Base-by-base conservation (phyloP, 37 sponge, comb jelly and placozoan species). In the Dysidea cf. avara region DNA sequence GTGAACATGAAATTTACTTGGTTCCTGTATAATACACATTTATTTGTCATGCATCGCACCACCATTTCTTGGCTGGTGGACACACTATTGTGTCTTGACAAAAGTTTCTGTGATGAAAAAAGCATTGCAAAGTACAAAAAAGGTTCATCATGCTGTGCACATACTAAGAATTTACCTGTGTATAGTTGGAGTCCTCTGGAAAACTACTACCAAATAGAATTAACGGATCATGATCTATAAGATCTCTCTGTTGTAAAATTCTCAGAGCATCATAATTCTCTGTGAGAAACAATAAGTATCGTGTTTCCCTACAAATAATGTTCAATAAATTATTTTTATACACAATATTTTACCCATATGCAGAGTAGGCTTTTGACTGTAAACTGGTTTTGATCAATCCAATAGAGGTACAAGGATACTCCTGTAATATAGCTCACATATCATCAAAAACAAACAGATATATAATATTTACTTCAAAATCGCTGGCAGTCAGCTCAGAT, bases 121-220 rank as follows among this genome's bases (percentile, higher is more conserved):
- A 24, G 26, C 26, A 2, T 7, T 28, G 56, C 56, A 55, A 55
- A 26, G 2, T 28, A 54, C 25, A 54, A 54, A 5, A 26, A 54
- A 26, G 21, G 25, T 54, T 2, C 2, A 2, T 21, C 4, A 22
- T 6, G 36, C 2, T 17, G 66, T 65, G 38, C 56, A 71, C 33
- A 4, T 31, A 18, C n/a, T 30, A n/a, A 0, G 20, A 13, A 32
- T 25, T 34, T 62, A 95, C 92, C 74, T 87, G 90, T n/a, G 96
- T 91, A 69, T 95, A 95, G 39, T 91, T 92, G 39, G 84, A 80
- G 71, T 95, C 96, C 71, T 73, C 81, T 22, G 96, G 92, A 56
- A 95, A 95, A 62, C 88, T 91, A 68, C 92, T 91, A 14, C 93
- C 93, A 80, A 95, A 95, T n/a, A 92, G 81, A 18, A 91, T 77